Evolutionary conservation across 2,888 invertebrate species (phyloP).

Genomic region (Cheilosia urbana): DNA sequence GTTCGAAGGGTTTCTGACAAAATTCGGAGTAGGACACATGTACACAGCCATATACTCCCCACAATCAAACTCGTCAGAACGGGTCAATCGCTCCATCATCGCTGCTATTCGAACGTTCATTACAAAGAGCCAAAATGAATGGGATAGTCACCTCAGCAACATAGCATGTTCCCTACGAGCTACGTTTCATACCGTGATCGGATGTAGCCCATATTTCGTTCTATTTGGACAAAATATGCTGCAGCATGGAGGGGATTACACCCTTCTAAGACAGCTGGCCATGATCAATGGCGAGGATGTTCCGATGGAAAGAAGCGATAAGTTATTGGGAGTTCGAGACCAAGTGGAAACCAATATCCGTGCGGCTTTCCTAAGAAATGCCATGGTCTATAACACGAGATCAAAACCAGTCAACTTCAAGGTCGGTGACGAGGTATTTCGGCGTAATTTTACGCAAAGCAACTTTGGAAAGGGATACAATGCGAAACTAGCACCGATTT

Average conservation of each 20-base stretch:
- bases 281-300: conserved; percentile 1
- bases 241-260: not conserved
- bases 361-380: conserved; percentile 16
- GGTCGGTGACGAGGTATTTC: conserved; percentile 29
- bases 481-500: conserved; percentile 48
- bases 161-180: conserved; percentile 23
- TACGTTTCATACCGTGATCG: conserved; percentile 39
- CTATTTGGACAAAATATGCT: conserved; percentile 66
- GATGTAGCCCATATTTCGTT: conserved; percentile 55
- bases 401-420: conserved; percentile 15
- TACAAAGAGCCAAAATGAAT: conserved; percentile 50
- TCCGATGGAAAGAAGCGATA: not conserved
- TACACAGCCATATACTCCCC: conserved; percentile 61
- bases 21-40: conserved; percentile 39
- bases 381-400: conserved; percentile 25
- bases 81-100: conserved; percentile 57
- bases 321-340: not conserved
- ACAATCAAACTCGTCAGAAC: conserved; percentile 54
- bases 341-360: conserved; percentile 8
- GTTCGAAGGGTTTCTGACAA: conserved; percentile 43
- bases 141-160: conserved; percentile 57
- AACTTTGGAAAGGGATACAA: conserved; percentile 33
- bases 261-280: conserved; percentile 26
- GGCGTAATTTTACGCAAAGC: conserved; percentile 55
- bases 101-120: conserved; percentile 52